A percentile compares a stretch with the other conserved stretches of the same genome.
Evolutionary conservation across 2,888 invertebrate genomes (phyloP).

Genomic region (Epiblema foenella): DNA sequence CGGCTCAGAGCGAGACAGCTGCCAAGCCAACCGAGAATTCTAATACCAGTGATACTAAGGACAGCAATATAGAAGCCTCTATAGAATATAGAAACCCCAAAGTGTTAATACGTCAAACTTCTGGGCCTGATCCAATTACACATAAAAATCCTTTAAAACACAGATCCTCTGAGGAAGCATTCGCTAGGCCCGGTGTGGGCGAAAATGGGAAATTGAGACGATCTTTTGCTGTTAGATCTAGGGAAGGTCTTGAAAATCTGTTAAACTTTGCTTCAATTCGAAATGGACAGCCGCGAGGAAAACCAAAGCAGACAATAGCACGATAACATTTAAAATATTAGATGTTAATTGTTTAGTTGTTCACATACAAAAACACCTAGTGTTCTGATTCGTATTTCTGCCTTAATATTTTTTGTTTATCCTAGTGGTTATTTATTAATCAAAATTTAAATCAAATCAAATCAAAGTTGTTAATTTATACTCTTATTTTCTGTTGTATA

Average conservation of each 20-base stretch:
- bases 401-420: conserved; percentile 24
- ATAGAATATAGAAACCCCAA: conserved; percentile 68
- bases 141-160: conserved; percentile 56
- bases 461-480: too few species aligned
- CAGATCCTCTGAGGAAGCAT: conserved; percentile 68
- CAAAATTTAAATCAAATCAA: too few species aligned
- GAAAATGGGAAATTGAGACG: conserved; percentile 75
- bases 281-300: conserved; percentile 66
- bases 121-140: conserved; percentile 59
- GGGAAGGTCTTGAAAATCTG: conserved; percentile 77
- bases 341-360: conserved; percentile 34
- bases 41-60: conserved; percentile 37
- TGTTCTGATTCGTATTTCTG: conserved; percentile 4
- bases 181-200: conserved; percentile 63
- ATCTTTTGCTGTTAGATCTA: conserved; percentile 77
- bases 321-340: conserved; percentile 46
- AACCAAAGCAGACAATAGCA: conserved; percentile 63
- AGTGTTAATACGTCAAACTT: conserved; percentile 59
- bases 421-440: too few species aligned
- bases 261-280: conserved; percentile 68
- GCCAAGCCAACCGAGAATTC: conserved; percentile 29
- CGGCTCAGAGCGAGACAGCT: conserved; percentile 45
- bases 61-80: conserved; percentile 30
- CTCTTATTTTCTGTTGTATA: neutral
- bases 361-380: conserved; percentile 5